Evolutionary conservation across 2,888 invertebrate genomes (phyloP).

Genomic region (Acrocyrtus sp.): DNA sequence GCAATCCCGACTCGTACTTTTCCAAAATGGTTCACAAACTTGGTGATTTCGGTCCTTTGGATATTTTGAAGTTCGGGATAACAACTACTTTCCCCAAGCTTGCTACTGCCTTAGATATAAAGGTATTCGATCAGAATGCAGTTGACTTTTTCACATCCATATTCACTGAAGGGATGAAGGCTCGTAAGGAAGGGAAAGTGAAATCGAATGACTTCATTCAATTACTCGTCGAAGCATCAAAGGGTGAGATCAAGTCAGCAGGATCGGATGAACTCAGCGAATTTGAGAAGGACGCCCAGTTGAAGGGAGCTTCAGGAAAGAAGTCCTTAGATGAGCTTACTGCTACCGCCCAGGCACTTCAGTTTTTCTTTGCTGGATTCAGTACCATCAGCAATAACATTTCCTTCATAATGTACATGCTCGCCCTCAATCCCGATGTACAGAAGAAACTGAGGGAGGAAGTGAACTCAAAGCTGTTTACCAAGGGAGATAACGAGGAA

Average conservation of each 20-base stretch:
- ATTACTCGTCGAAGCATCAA: slow-evolving; percentile 24
- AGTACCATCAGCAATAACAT: slow-evolving; percentile 34
- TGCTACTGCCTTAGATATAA: slow-evolving; percentile 17
- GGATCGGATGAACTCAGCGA: slow-evolving; percentile 15
- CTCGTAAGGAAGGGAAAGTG: slow-evolving; percentile 1
- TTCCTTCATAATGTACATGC: slow-evolving; percentile 28
- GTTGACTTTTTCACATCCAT: slow-evolving; percentile 14
- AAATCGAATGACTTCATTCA: slow-evolving; percentile 41
- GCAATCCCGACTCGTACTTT: slow-evolving; percentile 18
- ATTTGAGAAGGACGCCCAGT: slow-evolving; percentile 14
- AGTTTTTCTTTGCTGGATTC: slow-evolving; percentile 49
- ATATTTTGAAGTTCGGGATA: slow-evolving; percentile 14
- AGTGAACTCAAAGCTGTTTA: slow-evolving; percentile 10
- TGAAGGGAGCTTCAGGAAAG: too few relatives aligned
- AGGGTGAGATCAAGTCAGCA: neutral
- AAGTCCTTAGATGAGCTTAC: slow-evolving; percentile 8
- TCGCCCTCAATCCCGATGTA: slow-evolving; percentile 37
- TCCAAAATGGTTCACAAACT: slow-evolving; percentile 15
- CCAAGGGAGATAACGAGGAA: slow-evolving; percentile 12
- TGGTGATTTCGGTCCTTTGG: slow-evolving; percentile 1
- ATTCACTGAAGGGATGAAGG: slow-evolving; percentile 1
- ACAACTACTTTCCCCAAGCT: slow-evolving; percentile 1
- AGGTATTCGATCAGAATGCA: slow-evolving; percentile 26
- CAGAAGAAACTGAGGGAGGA: slow-evolving; percentile 42
- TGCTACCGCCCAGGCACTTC: slow-evolving; percentile 16